Evolutionary conservation across 2,113 vertebrate genomes (phyloP), one percentile per base, ranked within the genome.

Genomic region (Hippocampus comes): DNA sequence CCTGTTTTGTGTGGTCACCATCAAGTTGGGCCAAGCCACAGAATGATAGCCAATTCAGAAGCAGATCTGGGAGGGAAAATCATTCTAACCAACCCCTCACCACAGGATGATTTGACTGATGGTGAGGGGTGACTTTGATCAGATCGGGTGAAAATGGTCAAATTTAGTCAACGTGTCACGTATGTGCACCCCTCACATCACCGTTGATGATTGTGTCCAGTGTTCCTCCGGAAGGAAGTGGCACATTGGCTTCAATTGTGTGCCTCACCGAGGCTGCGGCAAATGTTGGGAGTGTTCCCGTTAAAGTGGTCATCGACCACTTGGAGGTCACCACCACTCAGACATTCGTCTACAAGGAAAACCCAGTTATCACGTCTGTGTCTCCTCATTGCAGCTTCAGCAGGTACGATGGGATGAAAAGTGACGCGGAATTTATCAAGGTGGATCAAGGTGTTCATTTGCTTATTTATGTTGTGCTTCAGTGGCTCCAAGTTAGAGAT

Each of bases 401-500:
- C 70, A 89, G 84, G 93, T 93, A 82, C 49, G 82, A 60, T 23
- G 9, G 21, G 46, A 68, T 12, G 41, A 61, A 34, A 30, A 61
- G 17, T 20, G 15, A 27, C 2, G 15, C 25, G 15, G 14, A 5
- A 60, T 30, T 15, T 60, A 18, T 27, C 18, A 25, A 25, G 25
- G 15, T 18, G 34, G 18, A 34, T 30, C 15, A 1, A 30, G 27
- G 1, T 30, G 15, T 30, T 78, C 20, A 49, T 77, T 71, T 77
- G 3, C 23, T 42, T 41, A 10, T 57, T 41, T 12, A 9, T 57
- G 30, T 48, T 57, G 34, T n/a, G n/a, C 59, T 71, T 0, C 43
- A 98, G 97, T 3, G 95, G 94, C 69, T 96, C 94, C 2, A 88
- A 68, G 8, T 80, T 99, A 68, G 92, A 92, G 66, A 87, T 99